Evolutionary conservation across 2,888 invertebrate species (phyloP), one percentile per base, ranked within the genome.

Genomic region (Anthrax anthrax): DNA sequence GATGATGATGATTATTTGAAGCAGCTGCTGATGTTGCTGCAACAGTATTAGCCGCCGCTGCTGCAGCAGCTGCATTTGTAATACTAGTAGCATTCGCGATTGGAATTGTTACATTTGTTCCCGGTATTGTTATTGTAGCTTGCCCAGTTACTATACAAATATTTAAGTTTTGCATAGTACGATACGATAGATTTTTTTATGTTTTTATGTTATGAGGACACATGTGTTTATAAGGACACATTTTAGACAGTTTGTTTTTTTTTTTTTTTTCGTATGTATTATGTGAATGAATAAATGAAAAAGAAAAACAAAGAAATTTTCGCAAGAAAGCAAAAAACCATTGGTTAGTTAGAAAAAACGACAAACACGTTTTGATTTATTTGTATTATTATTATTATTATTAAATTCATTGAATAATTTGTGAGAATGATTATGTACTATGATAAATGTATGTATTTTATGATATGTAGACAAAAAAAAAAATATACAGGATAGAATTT

Each of bases 71-170:
- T n/a, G 53, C 42, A 44, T 52, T 53, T 16, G 53, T 46, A 40
- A 47, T 34, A 37, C 51, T 50, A 9, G 55, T 51, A 36, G 59
- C 53, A 47, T 59, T 60, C 46, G 61, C 56, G 29, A 67, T 62
- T 18, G 78, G 78, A 54, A 78, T 74, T 59, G 73, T 70, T 48
- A 76, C 70, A 55, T 74, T 76, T 17, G 74, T 70, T 38, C 74
- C 73, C 44, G 76, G 75, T 57, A 76, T 73, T 44, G 73, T 73
- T 49, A 77, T 67, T 58, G 76, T 67, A 51, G 77, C 70, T 57
- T 74, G 75, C 37, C 54, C 55, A 50, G 50, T 53, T 39, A 52
- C 52, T 51, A 32, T 32, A 2, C 2, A 12, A 12, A 12, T 32
- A 12, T 2, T 27, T 1, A 8, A 1, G 23, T 27, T 1, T 2